Evolutionary conservation across 2,113 vertebrate species (phyloP), one percentile per base, ranked within the genome.

Genomic region (Brachypteracias leptosomus): DNA sequence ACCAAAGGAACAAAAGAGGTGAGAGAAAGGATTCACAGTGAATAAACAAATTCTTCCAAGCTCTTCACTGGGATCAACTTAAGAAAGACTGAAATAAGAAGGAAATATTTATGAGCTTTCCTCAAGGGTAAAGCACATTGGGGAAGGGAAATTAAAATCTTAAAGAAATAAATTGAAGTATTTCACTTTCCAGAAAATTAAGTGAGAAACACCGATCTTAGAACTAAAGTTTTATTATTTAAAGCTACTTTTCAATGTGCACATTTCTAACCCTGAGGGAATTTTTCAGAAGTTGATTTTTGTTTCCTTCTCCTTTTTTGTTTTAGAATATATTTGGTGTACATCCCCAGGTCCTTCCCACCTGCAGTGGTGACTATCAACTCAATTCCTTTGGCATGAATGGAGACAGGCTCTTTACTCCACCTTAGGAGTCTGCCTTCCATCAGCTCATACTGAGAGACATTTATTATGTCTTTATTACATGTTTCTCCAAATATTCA

Each of bases 51-150:
- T 91, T 89, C 28, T 31, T 79, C 19, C 88, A 91, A 90, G 63
- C 46, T 86, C 26, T 88, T 92, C 52, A 66, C 24, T 42, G 54
- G 62, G 54, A 71, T 38, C 16, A 95, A 28, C 66, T 75, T 19
- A 44, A 82, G 26, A 78, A 91, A 83, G 11, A 31, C 38, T 51
- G 12, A 29, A 78, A 89, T 90, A 88, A 74, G 59, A 89, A 81
- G 61, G 63, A 94, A 95, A 91, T 95, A 90, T 91, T 94, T 93
- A 89, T 89, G 85, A 95, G 84, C 15, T 51, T 94, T 71, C 24
- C 61, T 84, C 70, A 71, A 92, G 38, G 26, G 26, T 31, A 76
- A 89, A 66, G n/a, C 13, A 20, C 18, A 73, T 38, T 22, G 22
- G 35, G 46, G 20, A 76, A 0, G 1, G 22, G 10, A 90, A 95